Percentiles rank a stretch among this genome's conserved stretches.
phyloP scores from a whole-genome alignment of 2,113 vertebrate species.

The Furnarius figulus region DNA sequence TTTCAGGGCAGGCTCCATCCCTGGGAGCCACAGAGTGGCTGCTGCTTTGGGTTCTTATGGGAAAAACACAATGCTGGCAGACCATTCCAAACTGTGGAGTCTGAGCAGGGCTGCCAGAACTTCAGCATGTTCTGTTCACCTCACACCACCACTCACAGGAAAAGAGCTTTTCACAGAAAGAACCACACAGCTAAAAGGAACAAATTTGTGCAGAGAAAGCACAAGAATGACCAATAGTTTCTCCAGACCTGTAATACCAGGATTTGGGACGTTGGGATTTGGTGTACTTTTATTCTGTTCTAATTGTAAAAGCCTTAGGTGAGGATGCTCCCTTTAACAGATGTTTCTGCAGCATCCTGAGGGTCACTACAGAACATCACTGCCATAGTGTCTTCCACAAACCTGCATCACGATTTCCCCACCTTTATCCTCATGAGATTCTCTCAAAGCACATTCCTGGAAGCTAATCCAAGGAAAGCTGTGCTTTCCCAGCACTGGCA shows the following conservation, averaged over 20 bases:
- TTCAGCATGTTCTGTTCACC: not conserved
- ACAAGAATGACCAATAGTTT: not conserved
- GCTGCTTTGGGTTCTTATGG: not conserved
- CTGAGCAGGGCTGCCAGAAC: not conserved
- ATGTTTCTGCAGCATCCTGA: accelerated
- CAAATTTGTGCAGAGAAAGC: not conserved
- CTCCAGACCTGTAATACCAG: accelerated
- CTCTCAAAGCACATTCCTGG: not conserved
- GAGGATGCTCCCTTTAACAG: not conserved
- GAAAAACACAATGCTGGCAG: not conserved
- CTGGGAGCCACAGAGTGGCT: not conserved
- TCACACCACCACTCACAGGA: not conserved
- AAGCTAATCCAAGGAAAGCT: not conserved
- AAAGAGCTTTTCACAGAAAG: not conserved
- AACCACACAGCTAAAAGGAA: not conserved
- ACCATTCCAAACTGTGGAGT: accelerated
- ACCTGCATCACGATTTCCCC: not conserved
- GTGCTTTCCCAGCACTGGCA: not conserved
- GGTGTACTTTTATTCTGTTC: not conserved
- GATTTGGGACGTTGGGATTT: not conserved
- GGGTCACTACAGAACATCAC: not conserved
- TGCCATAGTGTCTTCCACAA: not conserved
- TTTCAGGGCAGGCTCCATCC: not conserved
- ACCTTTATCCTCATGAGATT: not conserved
- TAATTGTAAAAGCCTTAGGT: not conserved